Evolutionary conservation across 2,113 vertebrate species (phyloP).

Genomic region (Beaufortia kweichowensis): DNA sequence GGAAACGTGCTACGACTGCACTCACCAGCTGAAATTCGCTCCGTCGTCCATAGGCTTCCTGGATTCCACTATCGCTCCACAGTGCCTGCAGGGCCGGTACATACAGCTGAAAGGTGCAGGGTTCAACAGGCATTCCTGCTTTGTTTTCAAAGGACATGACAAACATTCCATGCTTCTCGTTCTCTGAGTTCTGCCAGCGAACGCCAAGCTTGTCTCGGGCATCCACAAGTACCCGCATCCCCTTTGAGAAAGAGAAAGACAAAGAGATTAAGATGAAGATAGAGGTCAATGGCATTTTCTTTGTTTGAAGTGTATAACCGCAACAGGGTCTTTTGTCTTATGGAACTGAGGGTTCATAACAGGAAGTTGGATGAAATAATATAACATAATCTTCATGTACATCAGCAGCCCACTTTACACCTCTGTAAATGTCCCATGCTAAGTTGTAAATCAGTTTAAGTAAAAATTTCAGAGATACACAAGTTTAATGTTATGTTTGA

Average conservation of each 20-base stretch:
- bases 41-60: constrained; percentile 85
- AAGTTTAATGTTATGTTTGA: too few relatives aligned
- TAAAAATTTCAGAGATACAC: too few relatives aligned
- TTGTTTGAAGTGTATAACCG: constrained; percentile 9
- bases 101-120: constrained; percentile 91
- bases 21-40: constrained; percentile 97
- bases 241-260: constrained; percentile 69
- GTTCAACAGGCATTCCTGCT: constrained; percentile 85
- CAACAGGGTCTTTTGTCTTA: constrained; percentile 9
- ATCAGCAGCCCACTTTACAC: not conserved
- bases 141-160: constrained; percentile 95
- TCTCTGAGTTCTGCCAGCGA: constrained; percentile 90
- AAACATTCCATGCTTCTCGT: constrained; percentile 96
- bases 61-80: constrained; percentile 88
- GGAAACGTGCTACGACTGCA: constrained; percentile 46
- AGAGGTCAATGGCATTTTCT: not conserved
- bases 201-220: constrained; percentile 95
- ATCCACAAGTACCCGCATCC: constrained; percentile 91
- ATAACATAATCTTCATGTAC: not conserved
- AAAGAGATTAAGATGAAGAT: constrained; percentile 13
- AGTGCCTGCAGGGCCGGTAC: constrained; percentile 84
- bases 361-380: not conserved
- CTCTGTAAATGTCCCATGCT: not conserved
- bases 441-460: not conserved
- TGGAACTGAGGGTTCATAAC: constrained; percentile 2